Evolutionary conservation across 2,888 invertebrate species (phyloP).

Genomic region (Epinotia demarniana): DNA sequence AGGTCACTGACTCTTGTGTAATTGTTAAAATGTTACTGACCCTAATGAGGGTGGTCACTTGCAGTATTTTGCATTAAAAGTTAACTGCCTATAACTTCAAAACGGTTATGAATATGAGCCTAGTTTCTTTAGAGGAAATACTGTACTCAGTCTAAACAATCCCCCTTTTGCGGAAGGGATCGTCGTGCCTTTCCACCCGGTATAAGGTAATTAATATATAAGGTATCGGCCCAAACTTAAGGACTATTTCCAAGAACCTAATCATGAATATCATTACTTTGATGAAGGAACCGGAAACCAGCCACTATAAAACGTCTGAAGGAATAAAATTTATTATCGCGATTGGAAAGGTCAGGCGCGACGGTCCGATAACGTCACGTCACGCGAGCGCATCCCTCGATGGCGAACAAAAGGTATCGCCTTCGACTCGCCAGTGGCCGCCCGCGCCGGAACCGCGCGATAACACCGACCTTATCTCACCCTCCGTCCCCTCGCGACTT

Average conservation of each 20-base stretch:
- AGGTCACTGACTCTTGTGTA: too few species aligned
- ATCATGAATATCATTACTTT: constrained; percentile 64
- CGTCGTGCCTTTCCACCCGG: too few species aligned
- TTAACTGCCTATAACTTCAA: too few species aligned
- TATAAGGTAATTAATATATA: constrained; percentile 48
- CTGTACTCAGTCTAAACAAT: too few species aligned
- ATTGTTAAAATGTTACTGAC: too few species aligned
- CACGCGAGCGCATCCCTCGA: constrained; percentile 81
- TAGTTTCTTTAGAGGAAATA: too few species aligned
- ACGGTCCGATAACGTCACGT: constrained; percentile 79
- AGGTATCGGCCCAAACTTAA: constrained; percentile 46
- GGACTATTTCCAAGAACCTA: constrained; percentile 52
- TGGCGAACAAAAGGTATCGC: constrained; percentile 82
- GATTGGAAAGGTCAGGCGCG: constrained; percentile 78
- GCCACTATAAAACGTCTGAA: constrained; percentile 70
- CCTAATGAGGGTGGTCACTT: too few species aligned
- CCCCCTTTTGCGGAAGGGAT: too few species aligned
- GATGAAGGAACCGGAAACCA: constrained; percentile 60
- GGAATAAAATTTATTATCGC: constrained; percentile 78
- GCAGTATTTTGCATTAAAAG: too few species aligned
- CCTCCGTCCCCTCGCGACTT: constrained; percentile 55
- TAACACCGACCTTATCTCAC: constrained; percentile 80
- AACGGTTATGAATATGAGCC: too few species aligned
- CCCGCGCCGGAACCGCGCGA: constrained; percentile 74
- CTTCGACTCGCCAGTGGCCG: constrained; percentile 81